phyloP scores from a whole-genome alignment of 2,888 invertebrate species.

The Melinopterus prodromus region DNA sequence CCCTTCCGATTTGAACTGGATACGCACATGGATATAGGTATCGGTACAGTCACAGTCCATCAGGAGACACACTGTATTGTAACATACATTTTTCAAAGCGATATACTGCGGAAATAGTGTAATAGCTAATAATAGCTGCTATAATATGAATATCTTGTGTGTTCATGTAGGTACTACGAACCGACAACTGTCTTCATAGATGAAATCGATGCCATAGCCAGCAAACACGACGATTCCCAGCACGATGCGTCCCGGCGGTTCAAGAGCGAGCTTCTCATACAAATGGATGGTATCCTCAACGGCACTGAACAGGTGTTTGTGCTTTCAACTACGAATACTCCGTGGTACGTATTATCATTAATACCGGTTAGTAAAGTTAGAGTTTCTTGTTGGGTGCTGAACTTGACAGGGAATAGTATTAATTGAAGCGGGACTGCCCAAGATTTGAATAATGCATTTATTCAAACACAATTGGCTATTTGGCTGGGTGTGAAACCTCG shows the following conservation, averaged over 20 bases:
- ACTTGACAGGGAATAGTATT: neutral
- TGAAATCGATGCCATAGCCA: conserved; percentile 88
- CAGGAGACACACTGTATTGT: too few relatives aligned
- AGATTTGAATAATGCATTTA: neutral
- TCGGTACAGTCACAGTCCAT: too few relatives aligned
- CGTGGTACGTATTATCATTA: conserved; percentile 70
- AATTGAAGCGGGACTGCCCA: neutral
- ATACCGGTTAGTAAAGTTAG: conserved; percentile 4
- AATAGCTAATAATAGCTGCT: neutral
- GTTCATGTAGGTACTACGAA: conserved; percentile 64
- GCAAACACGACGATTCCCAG: conserved; percentile 72
- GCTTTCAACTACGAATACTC: conserved; percentile 89
- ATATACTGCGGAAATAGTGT: neutral
- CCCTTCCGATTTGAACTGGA: too few relatives aligned
- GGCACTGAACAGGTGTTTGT: conserved; percentile 74
- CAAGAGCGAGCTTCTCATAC: conserved; percentile 87
- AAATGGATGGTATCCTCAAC: conserved; percentile 81
- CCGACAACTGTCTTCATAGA: conserved; percentile 94
- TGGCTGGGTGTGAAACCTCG: neutral
- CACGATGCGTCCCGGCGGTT: conserved; percentile 89
- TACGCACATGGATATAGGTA: too few relatives aligned
- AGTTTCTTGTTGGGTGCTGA: neutral
- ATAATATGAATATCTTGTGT: neutral
- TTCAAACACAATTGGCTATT: neutral
- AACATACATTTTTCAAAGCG: too few relatives aligned